Base-by-base conservation (phyloP, 2,113 vertebrate genomes). In the Neogobius melanostomus region DNA sequence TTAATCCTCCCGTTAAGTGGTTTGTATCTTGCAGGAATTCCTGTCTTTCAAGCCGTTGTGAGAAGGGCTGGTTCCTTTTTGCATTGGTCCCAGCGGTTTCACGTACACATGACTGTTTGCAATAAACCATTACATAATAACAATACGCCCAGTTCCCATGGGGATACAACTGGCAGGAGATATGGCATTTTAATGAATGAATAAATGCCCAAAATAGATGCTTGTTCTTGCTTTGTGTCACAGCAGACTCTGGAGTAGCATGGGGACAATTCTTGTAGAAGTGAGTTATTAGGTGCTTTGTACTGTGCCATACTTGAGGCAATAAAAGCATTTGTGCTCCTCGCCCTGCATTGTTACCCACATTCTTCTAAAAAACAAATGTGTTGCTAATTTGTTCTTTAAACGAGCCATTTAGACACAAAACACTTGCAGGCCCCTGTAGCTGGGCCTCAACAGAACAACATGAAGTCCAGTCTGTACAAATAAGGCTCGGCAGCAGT, bases 21-120 rank as follows among this genome's bases (percentile, higher is more conserved):
- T 74, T 66, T 81, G 85, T 81, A 84, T 82, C 82, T 69, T 67
- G 74, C 86, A 91, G 88, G 89, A 91, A 90, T 91, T 91, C 89
- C 89, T 91, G 88, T 89, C 86, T 90, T 90, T 86, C 78, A 84
- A 52, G n/a, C 74, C 82, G 64, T 71, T 44, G 11, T 81, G 79
- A 80, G 59, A 21, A 70, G 66, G 79, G 73, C 67, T 74, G 74
- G 75, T 76, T 85, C 81, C 49, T 60, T 47, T 69, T 54, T 68
- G 1, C 75, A 64, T 47, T 66, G 60, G 49, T 63, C 67, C 17
- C 60, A 62, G 7, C 28, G 14, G 44, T 50, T 69, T 63, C 2
- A 63, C 44, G 36, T 61, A 45, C 59, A 44, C 59, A 61, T 44
- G 44, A 9, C 59, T 61, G 42, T 61, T 61, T n/a, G 59, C 6